Evolutionary conservation across 2,797 vertebrate genomes (phyloP), one percentile per base, ranked within the genome.

Genomic region (Selene dorsalis): DNA sequence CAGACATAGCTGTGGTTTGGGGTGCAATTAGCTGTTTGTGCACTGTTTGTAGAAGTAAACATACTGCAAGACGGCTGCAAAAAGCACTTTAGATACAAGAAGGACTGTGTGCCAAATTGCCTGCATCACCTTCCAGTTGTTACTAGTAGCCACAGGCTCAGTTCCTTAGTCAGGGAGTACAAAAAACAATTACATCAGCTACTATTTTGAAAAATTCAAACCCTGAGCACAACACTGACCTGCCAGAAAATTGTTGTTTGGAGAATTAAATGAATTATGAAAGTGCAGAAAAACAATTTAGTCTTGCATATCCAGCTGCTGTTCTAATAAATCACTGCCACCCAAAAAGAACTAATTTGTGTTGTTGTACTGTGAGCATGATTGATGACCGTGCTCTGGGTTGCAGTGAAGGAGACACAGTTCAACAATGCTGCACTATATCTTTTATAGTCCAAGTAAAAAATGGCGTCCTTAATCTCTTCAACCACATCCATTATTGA

Each of bases 221-320:
- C 82, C 83, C 84, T 70, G 72, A 89, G 77, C 83, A 92, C 84
- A 90, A 83, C 83, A 83, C 79, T 91, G 87, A 90, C 87, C 90
- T 89, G 88, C 87, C 82, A 85, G 84, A 85, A 86, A 89, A 86
- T 75, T 78, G 82, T 85, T 90, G 88, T 91, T 92, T 88, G 75
- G 82, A 87, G 80, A 91, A 94, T 91, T 92, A 90, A 92, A 94
- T 91, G 88, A 93, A 93, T 93, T 92, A 91, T 94, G 89, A 94
- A 93, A 91, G 86, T 87, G 87, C 79, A 92, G 87, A 85, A 93
- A 93, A 93, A 93, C 88, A 89, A 92, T 93, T 92, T 86, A 91
- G 86, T 84, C 83, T 90, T 89, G 90, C 89, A 92, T 89, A 89
- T 93, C 87, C 87, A 92, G 90, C 91, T 90, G 87, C 87, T 67